Evolutionary conservation across 2,113 vertebrate genomes (phyloP).

Genomic region (Melospiza melodia): DNA sequence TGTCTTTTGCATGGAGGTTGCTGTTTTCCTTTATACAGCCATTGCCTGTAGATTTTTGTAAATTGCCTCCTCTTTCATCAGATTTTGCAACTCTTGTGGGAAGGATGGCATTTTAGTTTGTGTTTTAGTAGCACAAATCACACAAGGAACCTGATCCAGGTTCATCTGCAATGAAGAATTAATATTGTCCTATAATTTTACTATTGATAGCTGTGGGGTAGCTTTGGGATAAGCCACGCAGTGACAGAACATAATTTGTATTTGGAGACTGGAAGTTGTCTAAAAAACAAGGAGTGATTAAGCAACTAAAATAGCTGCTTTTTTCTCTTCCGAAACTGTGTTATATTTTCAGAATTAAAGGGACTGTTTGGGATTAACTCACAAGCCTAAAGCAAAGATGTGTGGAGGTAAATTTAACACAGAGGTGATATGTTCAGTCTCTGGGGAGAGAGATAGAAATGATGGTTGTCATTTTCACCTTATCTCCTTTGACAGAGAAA

Average conservation of each 20-base stretch:
- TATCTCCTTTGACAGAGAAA: conserved; percentile 56
- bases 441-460: conserved; percentile 51
- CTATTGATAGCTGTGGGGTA: neutral
- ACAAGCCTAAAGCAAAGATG: conserved; percentile 43
- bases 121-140: neutral
- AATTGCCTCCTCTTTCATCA: neutral
- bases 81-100: neutral
- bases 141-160: neutral
- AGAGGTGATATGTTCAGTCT: conserved; percentile 22
- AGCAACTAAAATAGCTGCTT: neutral
- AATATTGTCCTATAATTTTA: neutral
- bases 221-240: neutral
- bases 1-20: neutral
- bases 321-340: neutral
- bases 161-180: neutral
- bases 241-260: neutral
- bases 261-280: neutral
- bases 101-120: neutral
- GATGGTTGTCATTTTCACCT: conserved; percentile 59
- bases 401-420: conserved; percentile 50
- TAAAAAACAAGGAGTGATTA: neutral
- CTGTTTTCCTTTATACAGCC: neutral
- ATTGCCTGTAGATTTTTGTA: neutral
- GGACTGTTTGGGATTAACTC: conserved; percentile 29
- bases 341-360: conserved; percentile 26